phyloP scores from a whole-genome alignment of 2,113 vertebrate species.

The Psilopsiagon aurifrons region DNA sequence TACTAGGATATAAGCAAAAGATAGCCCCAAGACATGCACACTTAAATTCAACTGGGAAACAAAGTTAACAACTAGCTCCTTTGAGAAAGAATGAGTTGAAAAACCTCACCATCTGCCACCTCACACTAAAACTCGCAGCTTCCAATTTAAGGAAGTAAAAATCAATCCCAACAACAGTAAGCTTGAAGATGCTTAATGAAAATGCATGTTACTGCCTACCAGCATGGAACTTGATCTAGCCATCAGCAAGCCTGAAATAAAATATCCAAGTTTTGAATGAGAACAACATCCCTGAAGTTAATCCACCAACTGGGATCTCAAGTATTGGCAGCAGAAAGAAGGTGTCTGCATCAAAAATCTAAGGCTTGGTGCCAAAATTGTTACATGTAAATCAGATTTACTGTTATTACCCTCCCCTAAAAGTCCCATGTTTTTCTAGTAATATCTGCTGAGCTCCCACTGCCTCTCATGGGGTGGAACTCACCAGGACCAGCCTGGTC shows the following conservation, averaged over 20 bases:
- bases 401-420: not conserved
- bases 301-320: not conserved
- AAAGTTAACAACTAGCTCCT: not conserved
- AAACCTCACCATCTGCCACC: not conserved
- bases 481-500: fast-evolving
- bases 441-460: not conserved
- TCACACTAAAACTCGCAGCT: not conserved
- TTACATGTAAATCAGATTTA: not conserved
- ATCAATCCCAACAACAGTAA: not conserved
- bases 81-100: not conserved
- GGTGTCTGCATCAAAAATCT: not conserved
- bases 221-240: fast-evolving
- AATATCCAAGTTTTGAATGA: not conserved
- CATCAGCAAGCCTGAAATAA: not conserved
- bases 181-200: not conserved
- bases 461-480: fast-evolving
- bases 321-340: not conserved
- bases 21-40: not conserved
- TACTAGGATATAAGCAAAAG: not conserved
- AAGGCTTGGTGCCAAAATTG: not conserved
- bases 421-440: not conserved
- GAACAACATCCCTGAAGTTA: not conserved
- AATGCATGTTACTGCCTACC: not conserved
- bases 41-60: not conserved
- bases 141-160: not conserved